phyloP scores from a whole-genome alignment of 2,888 invertebrate genomes.

The Petrophora chlorosata region DNA sequence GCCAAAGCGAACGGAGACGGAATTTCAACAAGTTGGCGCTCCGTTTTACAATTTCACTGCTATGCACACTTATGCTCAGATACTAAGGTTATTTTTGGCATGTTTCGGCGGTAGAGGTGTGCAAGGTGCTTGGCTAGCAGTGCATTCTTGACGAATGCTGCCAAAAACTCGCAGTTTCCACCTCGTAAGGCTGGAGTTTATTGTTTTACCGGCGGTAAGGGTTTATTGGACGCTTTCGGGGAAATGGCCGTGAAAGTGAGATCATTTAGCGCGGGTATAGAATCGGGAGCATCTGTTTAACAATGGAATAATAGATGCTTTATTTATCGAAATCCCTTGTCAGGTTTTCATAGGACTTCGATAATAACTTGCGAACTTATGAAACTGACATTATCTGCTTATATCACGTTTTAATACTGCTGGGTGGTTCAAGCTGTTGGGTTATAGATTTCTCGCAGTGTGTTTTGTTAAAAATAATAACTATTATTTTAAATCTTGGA shows the following conservation, averaged over 20 bases:
- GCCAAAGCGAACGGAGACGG: slow-evolving; percentile 71
- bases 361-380: too few relatives aligned
- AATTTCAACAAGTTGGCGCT: slow-evolving; percentile 81
- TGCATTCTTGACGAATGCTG: slow-evolving; percentile 81
- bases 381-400: too few relatives aligned
- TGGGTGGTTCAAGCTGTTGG: too few relatives aligned
- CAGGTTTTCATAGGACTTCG: too few relatives aligned
- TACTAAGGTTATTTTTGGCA: slow-evolving; percentile 56
- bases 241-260: slow-evolving; percentile 29
- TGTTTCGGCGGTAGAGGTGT: slow-evolving; percentile 25
- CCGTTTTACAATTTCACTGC: slow-evolving; percentile 54
- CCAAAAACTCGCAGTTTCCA: slow-evolving; percentile 80
- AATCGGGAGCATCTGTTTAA: too few relatives aligned
- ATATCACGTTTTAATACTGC: too few relatives aligned
- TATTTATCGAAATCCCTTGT: too few relatives aligned
- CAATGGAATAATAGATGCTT: too few relatives aligned
- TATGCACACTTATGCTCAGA: slow-evolving; percentile 43
- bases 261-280: slow-evolving; percentile 24
- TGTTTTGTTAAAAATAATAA: too few relatives aligned
- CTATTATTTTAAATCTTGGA: too few relatives aligned
- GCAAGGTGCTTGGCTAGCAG: slow-evolving; percentile 54
- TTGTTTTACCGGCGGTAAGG: slow-evolving; percentile 50
- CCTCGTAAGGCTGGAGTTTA: slow-evolving; percentile 71
- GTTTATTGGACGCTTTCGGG: slow-evolving; percentile 28
- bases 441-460: too few relatives aligned